Evolutionary conservation across 2,888 invertebrate genomes (phyloP).

Genomic region (Pristionchus entomophagus): DNA sequence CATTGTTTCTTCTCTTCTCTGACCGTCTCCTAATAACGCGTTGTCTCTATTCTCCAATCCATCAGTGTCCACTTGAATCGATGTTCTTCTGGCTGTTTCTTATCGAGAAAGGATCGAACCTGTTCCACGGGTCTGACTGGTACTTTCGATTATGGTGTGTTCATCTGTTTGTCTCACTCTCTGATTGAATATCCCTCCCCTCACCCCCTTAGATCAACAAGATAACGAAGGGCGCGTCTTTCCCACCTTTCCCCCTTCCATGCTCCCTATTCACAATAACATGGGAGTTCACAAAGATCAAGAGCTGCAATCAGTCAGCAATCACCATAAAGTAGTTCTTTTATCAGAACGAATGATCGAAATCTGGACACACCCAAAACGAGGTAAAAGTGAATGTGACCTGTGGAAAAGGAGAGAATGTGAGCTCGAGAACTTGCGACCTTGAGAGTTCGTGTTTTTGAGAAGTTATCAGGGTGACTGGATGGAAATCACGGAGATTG

Average conservation of each 20-base stretch:
- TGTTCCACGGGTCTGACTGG: slow-evolving; percentile 21
- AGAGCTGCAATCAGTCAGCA: background rate
- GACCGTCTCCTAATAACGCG: background rate
- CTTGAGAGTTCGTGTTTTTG: background rate
- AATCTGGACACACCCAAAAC: background rate
- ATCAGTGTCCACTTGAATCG: background rate
- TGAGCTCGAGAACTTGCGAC: background rate
- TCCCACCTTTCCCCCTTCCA: background rate
- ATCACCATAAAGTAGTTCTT: background rate
- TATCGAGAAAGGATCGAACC: slow-evolving; percentile 25
- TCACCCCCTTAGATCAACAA: background rate
- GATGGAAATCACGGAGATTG: background rate
- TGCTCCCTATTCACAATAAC: background rate
- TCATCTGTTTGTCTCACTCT: background rate
- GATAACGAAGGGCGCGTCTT: slow-evolving; percentile 27
- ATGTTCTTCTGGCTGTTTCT: slow-evolving; percentile 31
- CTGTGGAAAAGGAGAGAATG: background rate
- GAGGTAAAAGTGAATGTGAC: background rate
- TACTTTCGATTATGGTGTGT: slow-evolving; percentile 40
- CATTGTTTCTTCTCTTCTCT: slow-evolving; percentile 8
- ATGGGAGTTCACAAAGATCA: background rate
- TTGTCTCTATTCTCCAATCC: background rate
- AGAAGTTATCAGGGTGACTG: background rate
- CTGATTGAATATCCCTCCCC: slow-evolving; percentile 19
- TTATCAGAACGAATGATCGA: background rate